Evolutionary conservation across 2,888 invertebrate genomes (phyloP).

Genomic region (Megaustenia siamemsis): DNA sequence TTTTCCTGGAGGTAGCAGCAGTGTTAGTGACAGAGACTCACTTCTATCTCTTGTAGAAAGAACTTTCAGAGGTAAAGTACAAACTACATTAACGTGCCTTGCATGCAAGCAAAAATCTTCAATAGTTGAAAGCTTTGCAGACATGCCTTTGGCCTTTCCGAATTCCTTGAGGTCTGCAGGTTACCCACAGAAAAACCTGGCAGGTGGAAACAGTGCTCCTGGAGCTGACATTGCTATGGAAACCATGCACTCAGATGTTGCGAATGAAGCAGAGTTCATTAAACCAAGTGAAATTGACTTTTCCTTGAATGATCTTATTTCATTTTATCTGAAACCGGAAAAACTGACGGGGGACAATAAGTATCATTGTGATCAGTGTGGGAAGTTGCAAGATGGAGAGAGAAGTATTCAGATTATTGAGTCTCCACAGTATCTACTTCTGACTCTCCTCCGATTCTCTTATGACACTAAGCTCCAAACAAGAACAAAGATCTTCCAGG

Average conservation of each 20-base stretch:
- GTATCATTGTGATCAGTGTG: slow-evolving; percentile 90
- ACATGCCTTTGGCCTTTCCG: slow-evolving; percentile 83
- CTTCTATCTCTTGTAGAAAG: slow-evolving; percentile 83
- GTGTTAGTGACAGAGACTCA: slow-evolving; percentile 20
- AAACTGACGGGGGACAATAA: slow-evolving; percentile 89
- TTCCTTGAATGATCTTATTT: slow-evolving; percentile 87
- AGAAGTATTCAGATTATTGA: slow-evolving; percentile 86
- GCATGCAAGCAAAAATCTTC: slow-evolving; percentile 87
- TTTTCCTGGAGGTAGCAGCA: background rate
- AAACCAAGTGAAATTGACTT: slow-evolving; percentile 6
- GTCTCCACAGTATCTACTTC: slow-evolving; percentile 88
- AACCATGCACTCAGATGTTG: slow-evolving; percentile 9
- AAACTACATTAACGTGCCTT: slow-evolving; percentile 88
- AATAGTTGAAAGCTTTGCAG: slow-evolving; percentile 89
- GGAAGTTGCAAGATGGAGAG: slow-evolving; percentile 88
- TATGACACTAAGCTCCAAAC: slow-evolving; percentile 87
- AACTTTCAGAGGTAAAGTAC: slow-evolving; percentile 88
- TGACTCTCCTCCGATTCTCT: slow-evolving; percentile 90
- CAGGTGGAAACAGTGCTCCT: slow-evolving; percentile 51
- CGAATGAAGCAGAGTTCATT: background rate
- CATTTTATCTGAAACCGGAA: slow-evolving; percentile 89
- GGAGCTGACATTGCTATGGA: background rate
- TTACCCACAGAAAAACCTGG: slow-evolving; percentile 53
- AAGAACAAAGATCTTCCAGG: slow-evolving; percentile 87
- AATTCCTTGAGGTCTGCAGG: slow-evolving; percentile 60